Base-by-base conservation (phyloP, 35 echinoderm and acorn worm species). In the Chiridota heheva region DNA sequence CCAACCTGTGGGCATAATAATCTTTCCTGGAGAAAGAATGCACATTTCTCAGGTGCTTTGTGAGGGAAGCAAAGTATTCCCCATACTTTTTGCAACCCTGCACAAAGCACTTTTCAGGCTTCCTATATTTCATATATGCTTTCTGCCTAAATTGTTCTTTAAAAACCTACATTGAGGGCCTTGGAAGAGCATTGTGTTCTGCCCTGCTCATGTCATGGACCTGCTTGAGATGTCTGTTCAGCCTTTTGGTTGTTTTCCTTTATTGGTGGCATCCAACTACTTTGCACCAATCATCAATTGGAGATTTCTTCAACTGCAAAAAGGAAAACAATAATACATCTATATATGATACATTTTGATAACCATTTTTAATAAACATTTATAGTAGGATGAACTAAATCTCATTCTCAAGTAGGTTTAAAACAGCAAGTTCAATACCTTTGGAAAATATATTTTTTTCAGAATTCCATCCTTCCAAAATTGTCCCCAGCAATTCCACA, bases 71-170 rank as follows among this genome's bases (percentile, higher is more conserved):
- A 63, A 63, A 63, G 31, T 63, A 29, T 67, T 67, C 30, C 7
- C 63, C 63, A 67, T 67, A 67, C 29, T 67, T 67, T 67, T 67
- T 67, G n/a, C 63, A 67, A 36, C 63, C 63, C 33, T 32, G 24
- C 31, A 67, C 33, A 36, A 32, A 67, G 31, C 63, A 67, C 33
- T 67, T 67, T 31, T 67, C 63, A 12, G 63, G 63, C n/a, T 36
- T 28, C 33, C 63, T 67, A 36, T 67, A 67, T 36, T 67, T 12
- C 63, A 67, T 67, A 36, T 67, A 67, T 36, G 7, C 63, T 67
- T 67, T 3, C 60, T 67, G 7, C 58, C 22, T 4, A 20, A 20
- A 7, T 33, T 30, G 30, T 5, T 34, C 5, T 34, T 67, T 67
- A 16, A 67, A 29, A 28, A 36, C 10, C 4, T 29, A 31, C 7